phyloP scores from a whole-genome alignment of 2,113 vertebrate genomes.

The Galbula dea region DNA sequence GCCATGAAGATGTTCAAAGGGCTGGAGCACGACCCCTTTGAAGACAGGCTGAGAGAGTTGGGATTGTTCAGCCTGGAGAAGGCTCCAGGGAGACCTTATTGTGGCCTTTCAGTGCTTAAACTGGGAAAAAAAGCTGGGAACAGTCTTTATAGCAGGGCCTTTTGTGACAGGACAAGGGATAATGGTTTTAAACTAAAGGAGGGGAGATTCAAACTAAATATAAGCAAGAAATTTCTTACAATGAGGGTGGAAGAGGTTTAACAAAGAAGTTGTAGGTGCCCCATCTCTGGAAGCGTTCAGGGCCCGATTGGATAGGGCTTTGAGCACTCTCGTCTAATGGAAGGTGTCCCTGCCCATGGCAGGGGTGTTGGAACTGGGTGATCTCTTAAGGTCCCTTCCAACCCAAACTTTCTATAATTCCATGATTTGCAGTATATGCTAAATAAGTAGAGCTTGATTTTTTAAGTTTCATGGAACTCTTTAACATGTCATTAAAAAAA shows the following conservation, averaged over 20 bases:
- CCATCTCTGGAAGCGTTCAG: not conserved
- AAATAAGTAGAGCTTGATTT: not conserved
- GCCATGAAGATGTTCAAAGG: not conserved
- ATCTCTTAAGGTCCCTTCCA: not conserved
- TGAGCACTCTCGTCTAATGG: not conserved
- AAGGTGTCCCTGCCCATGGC: not conserved
- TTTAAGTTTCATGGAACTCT: not conserved
- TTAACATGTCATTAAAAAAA: not conserved
- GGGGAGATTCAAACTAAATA: too few relatives aligned
- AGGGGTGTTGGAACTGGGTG: not conserved
- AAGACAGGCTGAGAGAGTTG: not conserved
- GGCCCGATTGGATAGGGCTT: not conserved
- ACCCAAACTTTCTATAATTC: not conserved
- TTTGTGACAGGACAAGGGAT: too few relatives aligned
- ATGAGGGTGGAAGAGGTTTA: not conserved
- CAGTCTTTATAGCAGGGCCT: too few relatives aligned
- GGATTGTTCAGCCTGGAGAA: not conserved
- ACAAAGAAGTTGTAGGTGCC: not conserved
- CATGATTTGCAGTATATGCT: fast-evolving
- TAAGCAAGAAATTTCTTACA: not conserved
- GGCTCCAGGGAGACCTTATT: not conserved
- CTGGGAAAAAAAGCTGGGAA: not conserved
- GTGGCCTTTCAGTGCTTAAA: not conserved
- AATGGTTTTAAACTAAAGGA: not conserved
- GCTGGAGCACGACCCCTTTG: not conserved